A percentile compares a stretch with the other conserved stretches of the same genome.
These are phyloP conservation scores for Teleiodes luculella DNA, from an alignment of 2,888 invertebrate species.

Conservation along the genomic window DNA sequence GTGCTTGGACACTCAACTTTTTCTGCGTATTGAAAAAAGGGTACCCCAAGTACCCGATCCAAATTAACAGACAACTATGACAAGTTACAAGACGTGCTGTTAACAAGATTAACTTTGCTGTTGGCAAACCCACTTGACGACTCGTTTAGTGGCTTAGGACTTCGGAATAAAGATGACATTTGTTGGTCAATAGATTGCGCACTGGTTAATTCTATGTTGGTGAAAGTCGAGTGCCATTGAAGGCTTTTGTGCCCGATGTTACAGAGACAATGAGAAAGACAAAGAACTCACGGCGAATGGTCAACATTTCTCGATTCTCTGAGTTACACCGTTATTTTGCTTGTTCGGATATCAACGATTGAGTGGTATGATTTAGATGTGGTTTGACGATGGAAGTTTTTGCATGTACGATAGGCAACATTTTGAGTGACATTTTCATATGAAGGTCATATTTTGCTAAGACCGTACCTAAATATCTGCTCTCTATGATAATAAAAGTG, in stretches of 20 bases:
- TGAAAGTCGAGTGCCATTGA: conserved; percentile 50
- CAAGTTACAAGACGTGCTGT: conserved; percentile 70
- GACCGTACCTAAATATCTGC: no score
- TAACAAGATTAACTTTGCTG: conserved; percentile 36
- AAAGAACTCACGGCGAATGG: conserved; percentile 66
- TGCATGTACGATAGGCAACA: no score
- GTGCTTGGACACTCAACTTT: conserved; percentile 48
- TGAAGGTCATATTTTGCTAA: no score
- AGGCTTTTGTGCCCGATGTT: conserved; percentile 54
- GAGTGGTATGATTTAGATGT: background rate
- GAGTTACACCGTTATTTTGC: conserved; percentile 48
- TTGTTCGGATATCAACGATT: conserved; percentile 32
- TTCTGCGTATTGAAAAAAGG: conserved; percentile 56
- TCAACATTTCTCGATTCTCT: conserved; percentile 56
- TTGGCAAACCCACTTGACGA: conserved; percentile 8
- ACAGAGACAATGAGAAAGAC: conserved; percentile 67
- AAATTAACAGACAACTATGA: conserved; percentile 76
- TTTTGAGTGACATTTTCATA: no score
- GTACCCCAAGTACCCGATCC: conserved; percentile 52
- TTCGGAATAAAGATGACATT: conserved; percentile 31
- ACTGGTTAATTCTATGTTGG: conserved; percentile 30
- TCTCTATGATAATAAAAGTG: no score
- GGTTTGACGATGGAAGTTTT: no score
- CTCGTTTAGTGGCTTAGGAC: conserved; percentile 25
- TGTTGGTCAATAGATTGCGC: conserved; percentile 21